phyloP scores from a whole-genome alignment of 2,113 vertebrate genomes.

The Scatophagus argus region DNA sequence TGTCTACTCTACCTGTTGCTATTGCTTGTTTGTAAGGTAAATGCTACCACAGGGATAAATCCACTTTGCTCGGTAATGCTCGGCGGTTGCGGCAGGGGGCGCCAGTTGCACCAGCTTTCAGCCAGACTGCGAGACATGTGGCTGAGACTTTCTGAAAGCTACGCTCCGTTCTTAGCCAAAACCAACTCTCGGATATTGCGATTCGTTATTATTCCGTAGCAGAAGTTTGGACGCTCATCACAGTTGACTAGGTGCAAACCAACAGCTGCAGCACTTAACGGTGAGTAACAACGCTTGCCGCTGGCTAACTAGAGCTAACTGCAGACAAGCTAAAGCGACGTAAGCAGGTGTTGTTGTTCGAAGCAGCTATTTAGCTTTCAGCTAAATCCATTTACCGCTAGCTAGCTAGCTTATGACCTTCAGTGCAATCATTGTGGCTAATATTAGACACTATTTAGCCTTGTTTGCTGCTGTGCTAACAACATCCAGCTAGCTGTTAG shows the following conservation, averaged over 20 bases:
- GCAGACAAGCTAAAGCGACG: slow-evolving; percentile 67
- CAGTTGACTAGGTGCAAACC: slow-evolving; percentile 1
- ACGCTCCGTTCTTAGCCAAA: slow-evolving; percentile 54
- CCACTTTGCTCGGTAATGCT: not conserved
- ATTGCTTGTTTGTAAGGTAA: not conserved
- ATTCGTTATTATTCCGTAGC: slow-evolving; percentile 16
- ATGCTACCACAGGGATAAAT: not conserved
- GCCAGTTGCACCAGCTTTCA: slow-evolving; percentile 40
- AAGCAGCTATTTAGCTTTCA: slow-evolving; percentile 62
- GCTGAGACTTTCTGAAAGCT: slow-evolving; percentile 76
- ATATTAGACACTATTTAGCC: slow-evolving; percentile 48
- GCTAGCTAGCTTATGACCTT: slow-evolving; percentile 69
- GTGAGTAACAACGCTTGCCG: slow-evolving; percentile 59
- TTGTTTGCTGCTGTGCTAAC: slow-evolving; percentile 24
- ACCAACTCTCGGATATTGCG: slow-evolving; percentile 26
- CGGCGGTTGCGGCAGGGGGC: slow-evolving; percentile 45
- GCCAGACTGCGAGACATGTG: slow-evolving; percentile 77
- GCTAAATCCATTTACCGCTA: slow-evolving; percentile 32
- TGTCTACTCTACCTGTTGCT: not conserved
- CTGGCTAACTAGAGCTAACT: slow-evolving; percentile 47
- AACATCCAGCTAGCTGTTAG: slow-evolving; percentile 28
- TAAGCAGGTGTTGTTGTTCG: slow-evolving; percentile 76
- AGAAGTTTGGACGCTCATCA: slow-evolving; percentile 16
- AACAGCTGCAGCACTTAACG: slow-evolving; percentile 38
- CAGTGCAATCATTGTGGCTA: slow-evolving; percentile 41